phyloP scores from a whole-genome alignment of 2,888 invertebrate species.

The Chloroclysta siterata region DNA sequence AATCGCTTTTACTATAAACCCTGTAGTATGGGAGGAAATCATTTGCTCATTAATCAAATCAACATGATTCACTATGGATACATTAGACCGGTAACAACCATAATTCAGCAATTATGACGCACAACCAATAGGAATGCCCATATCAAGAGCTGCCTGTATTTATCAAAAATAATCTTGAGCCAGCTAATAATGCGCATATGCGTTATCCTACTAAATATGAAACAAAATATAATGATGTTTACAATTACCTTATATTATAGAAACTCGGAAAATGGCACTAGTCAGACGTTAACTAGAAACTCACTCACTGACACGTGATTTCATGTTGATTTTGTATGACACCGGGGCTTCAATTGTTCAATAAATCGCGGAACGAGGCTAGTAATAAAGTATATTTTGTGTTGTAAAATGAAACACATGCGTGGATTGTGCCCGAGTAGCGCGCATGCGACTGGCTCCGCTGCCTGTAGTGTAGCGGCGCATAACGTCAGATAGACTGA shows the following conservation, averaged over 20 bases:
- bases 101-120: constrained; percentile 15
- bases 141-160: constrained; percentile 12
- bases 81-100: not conserved
- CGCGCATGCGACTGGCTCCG: constrained; percentile 55
- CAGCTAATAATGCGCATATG: constrained; percentile 11
- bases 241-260: constrained; percentile 36
- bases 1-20: not conserved
- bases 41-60: not conserved
- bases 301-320: constrained; percentile 19
- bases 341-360: constrained; percentile 16
- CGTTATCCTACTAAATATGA: constrained; percentile 14
- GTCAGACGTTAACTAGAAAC: not conserved
- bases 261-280: constrained; percentile 11
- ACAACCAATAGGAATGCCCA: not conserved
- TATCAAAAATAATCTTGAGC: constrained; percentile 21
- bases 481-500: constrained; percentile 37
- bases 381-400: constrained; percentile 6
- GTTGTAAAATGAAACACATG: constrained; percentile 10
- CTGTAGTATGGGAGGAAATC: not conserved
- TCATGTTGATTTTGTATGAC: constrained; percentile 1
- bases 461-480: not conserved
- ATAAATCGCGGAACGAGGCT: constrained; percentile 25
- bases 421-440: constrained; percentile 30
- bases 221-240: constrained; percentile 33
- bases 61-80: not conserved